Base-by-base conservation (phyloP, 2,113 vertebrate species). In the Sceloporus tristichus region DNA sequence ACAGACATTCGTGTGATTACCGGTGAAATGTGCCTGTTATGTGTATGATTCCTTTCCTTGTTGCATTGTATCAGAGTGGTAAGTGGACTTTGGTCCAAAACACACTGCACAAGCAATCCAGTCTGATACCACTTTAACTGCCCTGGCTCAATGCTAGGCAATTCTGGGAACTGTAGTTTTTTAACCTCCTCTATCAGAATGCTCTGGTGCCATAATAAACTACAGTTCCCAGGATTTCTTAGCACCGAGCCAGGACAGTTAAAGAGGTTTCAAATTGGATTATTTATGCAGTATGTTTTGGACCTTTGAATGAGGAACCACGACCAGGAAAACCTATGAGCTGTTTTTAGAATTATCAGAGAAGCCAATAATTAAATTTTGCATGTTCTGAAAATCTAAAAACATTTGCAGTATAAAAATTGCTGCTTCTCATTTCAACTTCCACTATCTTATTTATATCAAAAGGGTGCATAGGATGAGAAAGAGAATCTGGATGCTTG, bases 1-100 rank as follows among this genome's bases (percentile, higher is more conserved):
- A 83, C 42, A 83, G 79, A 76, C 34, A 42, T 76, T 83, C 56
- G 83, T 76, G 13, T 66, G 80, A 83, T 82, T 82, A 70, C 78
- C 59, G 70, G 21, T 56, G 65, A 78, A 56, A 88, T 53, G 62
- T 66, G 38, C 42, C 6, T 73, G 48, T 54, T 56, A 53, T 14
- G 29, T 62, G 27, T n/a, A 25, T 76, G 34, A 76, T 27, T 76
- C 59, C 10, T 38, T 19, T 78, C 7, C 2, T 27, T 73, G 14
- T 73, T 59, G 34, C 56, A 40, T 59, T 81, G 27, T 19, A 29
- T 59, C 68, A 59, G 53, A 42, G 38, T 40, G 8, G n/a, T 38
- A 62, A 80, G 25, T 42, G n/a, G 9, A 9, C 42, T 62, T 62
- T 48, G 48, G 48, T 48, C 48, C 48, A 48, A 48, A 48, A 48